phyloP scores from a whole-genome alignment of 2,797 vertebrate genomes.

The Pagetopsis macropterus region DNA sequence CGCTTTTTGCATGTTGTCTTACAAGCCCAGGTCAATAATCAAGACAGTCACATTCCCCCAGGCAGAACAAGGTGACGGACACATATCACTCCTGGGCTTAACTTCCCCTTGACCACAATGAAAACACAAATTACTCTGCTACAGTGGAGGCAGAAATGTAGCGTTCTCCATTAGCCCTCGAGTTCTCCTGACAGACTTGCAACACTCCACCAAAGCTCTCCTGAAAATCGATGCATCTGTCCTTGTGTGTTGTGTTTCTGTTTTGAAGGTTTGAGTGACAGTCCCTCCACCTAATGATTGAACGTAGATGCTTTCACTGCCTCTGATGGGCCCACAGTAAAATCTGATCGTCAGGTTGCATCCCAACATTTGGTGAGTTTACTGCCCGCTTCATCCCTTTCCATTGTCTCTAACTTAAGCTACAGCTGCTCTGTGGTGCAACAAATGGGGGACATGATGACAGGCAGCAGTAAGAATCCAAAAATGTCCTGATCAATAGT shows the following conservation, averaged over 20 bases:
- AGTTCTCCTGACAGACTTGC: slow-evolving; percentile 43
- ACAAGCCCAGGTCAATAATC: slow-evolving; percentile 58
- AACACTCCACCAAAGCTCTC: slow-evolving; percentile 44
- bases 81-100: slow-evolving; percentile 34
- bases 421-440: not conserved
- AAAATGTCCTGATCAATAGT: not conserved
- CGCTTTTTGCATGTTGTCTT: slow-evolving; percentile 62
- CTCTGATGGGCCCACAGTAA: slow-evolving; percentile 26
- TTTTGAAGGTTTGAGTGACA: slow-evolving; percentile 59
- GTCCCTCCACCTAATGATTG: slow-evolving; percentile 38
- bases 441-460: not conserved
- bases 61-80: slow-evolving; percentile 36
- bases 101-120: slow-evolving; percentile 23
- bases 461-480: not conserved
- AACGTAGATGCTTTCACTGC: slow-evolving; percentile 20
- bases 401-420: not conserved
- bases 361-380: slow-evolving; percentile 48
- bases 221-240: slow-evolving; percentile 52
- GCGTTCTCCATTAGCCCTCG: slow-evolving; percentile 47
- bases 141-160: slow-evolving; percentile 56
- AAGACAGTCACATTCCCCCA: slow-evolving; percentile 51
- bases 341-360: slow-evolving; percentile 23
- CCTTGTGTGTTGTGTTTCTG: slow-evolving; percentile 51
- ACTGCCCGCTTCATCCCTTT: slow-evolving; percentile 14
- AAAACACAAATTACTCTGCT: slow-evolving; percentile 56